Evolutionary conservation across 2,797 vertebrate species (phyloP), one percentile per base, ranked within the genome.

Genomic region (Bradypus variegatus): DNA sequence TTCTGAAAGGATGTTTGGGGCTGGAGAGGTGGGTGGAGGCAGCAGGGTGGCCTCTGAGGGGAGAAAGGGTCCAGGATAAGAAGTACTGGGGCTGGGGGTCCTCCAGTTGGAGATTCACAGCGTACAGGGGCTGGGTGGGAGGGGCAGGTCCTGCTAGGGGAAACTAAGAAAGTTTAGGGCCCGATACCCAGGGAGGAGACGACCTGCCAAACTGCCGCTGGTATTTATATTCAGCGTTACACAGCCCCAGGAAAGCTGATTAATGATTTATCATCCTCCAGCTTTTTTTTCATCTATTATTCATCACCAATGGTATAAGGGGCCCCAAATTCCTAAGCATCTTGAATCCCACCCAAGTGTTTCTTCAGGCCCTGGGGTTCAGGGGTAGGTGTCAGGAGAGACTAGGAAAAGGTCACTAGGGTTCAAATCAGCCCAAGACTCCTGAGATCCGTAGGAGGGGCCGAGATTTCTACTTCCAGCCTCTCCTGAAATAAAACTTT

Each of bases 221-320:
- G 62, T 9, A 69, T 95, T 94, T 91, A 41, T 67, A 92, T 82
- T 87, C 86, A 65, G 18, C 67, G 45, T 72, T 65, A 6, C 77
- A 53, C 10, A 31, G 93, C 86, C 50, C 25, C 27, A 58, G 77
- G 55, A 80, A 67, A n/a, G 18, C 62, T 41, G 38, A 76, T 93
- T 12, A 82, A 93, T 88, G 81, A 93, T 89, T 93, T 91, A 91
- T 31, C 36, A 27, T 60, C n/a, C 64, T 89, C 92, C 87, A 72
- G 82, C 85, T 78, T 94, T 88, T 80, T 91, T 64, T 91, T 85
- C 6, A 92, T 94, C 86, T 90, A 93, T 93, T 93, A 92, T 92
- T 93, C 84, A 94, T 90, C 14, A 0, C 77, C 91, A 87, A 53
- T 29, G 27, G 73, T 78, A 70, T 18, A 45, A 65, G 64, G 81